Percentiles rank a stretch among this genome's conserved stretches.
Evolutionary conservation across 2,113 vertebrate species (phyloP).

Genomic region (Puntigrus tetrazona): DNA sequence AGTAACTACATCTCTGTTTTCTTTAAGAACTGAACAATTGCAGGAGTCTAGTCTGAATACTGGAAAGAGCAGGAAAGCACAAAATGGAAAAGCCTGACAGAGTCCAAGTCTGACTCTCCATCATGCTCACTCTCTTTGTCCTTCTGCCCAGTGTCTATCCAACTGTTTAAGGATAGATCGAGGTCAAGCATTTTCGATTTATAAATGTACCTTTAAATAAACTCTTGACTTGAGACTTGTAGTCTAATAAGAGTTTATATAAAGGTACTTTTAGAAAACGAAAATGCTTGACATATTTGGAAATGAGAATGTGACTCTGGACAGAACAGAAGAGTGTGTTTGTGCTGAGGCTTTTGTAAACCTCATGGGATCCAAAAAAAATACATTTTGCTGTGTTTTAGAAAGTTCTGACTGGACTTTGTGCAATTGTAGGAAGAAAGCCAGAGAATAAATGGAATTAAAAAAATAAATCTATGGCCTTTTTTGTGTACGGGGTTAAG

Average conservation of each 20-base stretch:
- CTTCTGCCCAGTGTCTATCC: not conserved
- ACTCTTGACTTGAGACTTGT: not conserved
- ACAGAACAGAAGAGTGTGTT: not conserved
- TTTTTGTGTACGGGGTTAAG: not conserved
- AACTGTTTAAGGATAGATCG: not conserved
- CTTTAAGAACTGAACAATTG: not conserved
- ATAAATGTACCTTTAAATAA: not conserved
- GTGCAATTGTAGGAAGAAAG: conserved; percentile 2
- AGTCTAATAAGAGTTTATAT: conserved; percentile 1
- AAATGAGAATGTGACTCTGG: conserved; percentile 14
- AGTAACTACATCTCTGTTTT: not conserved
- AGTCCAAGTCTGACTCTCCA: conserved; percentile 14
- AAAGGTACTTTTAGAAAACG: too few relatives aligned
- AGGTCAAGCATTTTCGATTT: not conserved
- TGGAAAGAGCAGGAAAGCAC: conserved; percentile 27
- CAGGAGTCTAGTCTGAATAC: not conserved
- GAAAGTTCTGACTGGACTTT: not conserved
- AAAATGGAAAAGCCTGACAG: conserved; percentile 28
- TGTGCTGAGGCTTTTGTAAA: not conserved
- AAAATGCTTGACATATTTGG: too few relatives aligned
- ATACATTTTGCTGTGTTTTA: not conserved
- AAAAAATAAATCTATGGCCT: not conserved
- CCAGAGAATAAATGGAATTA: not conserved
- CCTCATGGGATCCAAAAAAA: conserved; percentile 6
- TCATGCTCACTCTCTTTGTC: conserved; percentile 1